A percentile compares a stretch with the other conserved stretches of the same genome.
These are phyloP conservation scores for Picus viridis DNA, from an alignment of 2,797 vertebrate species.

Conservation along the genomic window DNA sequence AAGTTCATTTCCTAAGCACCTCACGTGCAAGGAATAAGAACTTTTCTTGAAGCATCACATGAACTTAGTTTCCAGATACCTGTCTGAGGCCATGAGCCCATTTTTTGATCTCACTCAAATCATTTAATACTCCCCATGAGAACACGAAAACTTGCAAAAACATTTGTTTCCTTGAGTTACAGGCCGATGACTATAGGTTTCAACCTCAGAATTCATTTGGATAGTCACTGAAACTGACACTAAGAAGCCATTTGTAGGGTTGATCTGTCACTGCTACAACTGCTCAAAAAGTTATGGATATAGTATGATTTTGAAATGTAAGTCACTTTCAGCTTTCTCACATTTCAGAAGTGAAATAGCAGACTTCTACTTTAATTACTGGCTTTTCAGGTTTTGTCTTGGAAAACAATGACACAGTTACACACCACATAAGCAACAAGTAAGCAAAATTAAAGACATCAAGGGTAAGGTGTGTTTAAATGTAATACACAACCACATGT, in stretches of 20 bases:
- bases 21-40: background rate
- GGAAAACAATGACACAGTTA: background rate
- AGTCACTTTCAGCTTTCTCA: background rate
- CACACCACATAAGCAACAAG: background rate
- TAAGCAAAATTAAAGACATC: constrained; percentile 19
- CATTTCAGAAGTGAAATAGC: background rate
- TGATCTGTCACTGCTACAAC: constrained; percentile 7
- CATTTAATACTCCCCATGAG: background rate
- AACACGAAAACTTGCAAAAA: background rate
- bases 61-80: background rate
- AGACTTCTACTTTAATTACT: background rate
- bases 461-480: background rate
- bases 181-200: background rate
- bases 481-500: background rate
- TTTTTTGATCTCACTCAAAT: background rate
- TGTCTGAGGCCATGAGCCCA: background rate
- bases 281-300: constrained; percentile 27
- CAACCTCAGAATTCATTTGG: constrained; percentile 8
- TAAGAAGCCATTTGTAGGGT: constrained; percentile 29
- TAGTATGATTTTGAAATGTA: background rate
- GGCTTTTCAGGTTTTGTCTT: background rate
- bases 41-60: background rate
- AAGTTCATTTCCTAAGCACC: background rate
- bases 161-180: background rate
- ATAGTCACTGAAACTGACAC: constrained; percentile 34